These are phyloP conservation scores for Epinephelus cyanopodus DNA, from an alignment of 2,113 vertebrate genomes.

Conservation along the genomic window DNA sequence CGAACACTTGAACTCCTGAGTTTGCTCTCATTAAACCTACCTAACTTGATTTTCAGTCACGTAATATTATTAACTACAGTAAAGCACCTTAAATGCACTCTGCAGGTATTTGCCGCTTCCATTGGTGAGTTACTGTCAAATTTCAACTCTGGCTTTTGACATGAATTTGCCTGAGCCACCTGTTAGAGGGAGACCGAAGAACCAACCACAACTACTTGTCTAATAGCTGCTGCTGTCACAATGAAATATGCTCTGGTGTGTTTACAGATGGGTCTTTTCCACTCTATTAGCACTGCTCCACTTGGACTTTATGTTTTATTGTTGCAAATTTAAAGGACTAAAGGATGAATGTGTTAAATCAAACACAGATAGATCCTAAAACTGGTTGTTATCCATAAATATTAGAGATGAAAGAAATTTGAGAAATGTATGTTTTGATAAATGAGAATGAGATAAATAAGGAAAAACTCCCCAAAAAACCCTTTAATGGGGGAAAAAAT, in stretches of 20 bases:
- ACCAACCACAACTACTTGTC: neutral
- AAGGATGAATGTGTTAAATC: neutral
- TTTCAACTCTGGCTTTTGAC: neutral
- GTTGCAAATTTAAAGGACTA: neutral
- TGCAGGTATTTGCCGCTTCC: neutral
- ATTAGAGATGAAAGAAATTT: neutral
- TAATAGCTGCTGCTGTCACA: neutral
- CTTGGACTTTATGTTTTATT: neutral
- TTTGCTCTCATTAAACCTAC: slow-evolving; percentile 16
- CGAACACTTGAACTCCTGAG: neutral
- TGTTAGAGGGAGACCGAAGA: neutral
- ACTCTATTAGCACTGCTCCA: neutral
- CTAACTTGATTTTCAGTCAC: neutral
- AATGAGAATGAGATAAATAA: neutral
- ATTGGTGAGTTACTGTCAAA: neutral
- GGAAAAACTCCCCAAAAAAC: no score
- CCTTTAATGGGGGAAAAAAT: no score
- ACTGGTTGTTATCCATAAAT: neutral
- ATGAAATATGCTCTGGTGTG: neutral
- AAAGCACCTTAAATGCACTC: neutral
- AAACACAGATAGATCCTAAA: neutral
- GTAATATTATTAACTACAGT: neutral
- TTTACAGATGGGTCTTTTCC: neutral
- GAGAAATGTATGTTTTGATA: neutral
- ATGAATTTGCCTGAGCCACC: neutral